phyloP scores from a whole-genome alignment of 2,888 invertebrate species.

The Empis livida region DNA sequence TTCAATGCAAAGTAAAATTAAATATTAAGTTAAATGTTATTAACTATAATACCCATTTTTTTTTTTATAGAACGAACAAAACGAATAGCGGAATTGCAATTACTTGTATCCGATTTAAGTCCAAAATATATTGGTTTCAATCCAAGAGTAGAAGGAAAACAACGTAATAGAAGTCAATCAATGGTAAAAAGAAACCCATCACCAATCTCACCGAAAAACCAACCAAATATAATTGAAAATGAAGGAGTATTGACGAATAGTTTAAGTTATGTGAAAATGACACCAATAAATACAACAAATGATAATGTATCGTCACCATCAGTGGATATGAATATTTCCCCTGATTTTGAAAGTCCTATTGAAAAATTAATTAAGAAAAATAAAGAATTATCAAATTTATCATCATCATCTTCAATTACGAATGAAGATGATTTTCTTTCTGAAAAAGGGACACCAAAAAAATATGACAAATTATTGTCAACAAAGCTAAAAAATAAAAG shows the following conservation, averaged over 20 bases:
- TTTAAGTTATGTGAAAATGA: conserved; percentile 3
- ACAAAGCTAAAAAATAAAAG: conserved; percentile 1
- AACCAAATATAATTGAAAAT: no score
- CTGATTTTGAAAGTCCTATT: conserved; percentile 27
- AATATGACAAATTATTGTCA: no score
- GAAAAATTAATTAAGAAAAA: conserved; percentile 29
- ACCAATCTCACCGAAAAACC: no score
- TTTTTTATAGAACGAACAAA: no score
- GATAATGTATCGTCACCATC: conserved; percentile 12
- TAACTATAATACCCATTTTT: no score
- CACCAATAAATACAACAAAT: conserved; percentile 1
- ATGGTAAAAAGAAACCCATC: neutral
- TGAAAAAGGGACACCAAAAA: no score
- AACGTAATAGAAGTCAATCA: conserved; percentile 8
- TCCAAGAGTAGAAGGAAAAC: conserved; percentile 16
- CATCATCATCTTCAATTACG: no score
- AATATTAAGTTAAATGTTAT: no score
- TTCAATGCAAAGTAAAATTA: no score
- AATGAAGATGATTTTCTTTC: no score
- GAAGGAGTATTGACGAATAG: conserved; percentile 10
- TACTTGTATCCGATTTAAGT: conserved; percentile 26
- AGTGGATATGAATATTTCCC: conserved; percentile 4
- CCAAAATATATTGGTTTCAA: conserved; percentile 31
- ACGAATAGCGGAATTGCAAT: no score
- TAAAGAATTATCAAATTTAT: conserved; percentile 12